Evolutionary conservation across 2,797 vertebrate species (phyloP).

Genomic region (Peromyscus attwateri): DNA sequence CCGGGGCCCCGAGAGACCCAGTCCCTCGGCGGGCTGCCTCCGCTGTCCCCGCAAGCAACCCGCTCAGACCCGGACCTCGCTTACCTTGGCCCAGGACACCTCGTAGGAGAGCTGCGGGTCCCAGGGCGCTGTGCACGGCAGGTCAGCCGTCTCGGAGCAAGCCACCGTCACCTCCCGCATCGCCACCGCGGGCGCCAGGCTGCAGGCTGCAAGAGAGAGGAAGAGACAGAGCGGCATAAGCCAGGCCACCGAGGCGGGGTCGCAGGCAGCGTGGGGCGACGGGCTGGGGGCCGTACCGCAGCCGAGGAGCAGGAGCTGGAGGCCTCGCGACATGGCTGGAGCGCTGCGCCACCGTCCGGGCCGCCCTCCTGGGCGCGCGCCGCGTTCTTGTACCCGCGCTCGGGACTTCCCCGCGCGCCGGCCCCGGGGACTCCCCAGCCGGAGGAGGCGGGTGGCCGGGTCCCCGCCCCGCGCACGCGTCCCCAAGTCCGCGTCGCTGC

Average conservation of each 20-base stretch:
- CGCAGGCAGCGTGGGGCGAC: background rate
- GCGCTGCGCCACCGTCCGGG: conserved; percentile 50
- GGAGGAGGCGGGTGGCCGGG: background rate
- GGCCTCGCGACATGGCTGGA: conserved; percentile 68
- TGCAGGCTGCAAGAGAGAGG: conserved; percentile 85
- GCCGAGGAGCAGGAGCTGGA: conserved; percentile 83
- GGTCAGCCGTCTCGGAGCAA: conserved; percentile 84
- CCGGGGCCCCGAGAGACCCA: background rate
- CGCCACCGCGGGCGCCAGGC: conserved; percentile 73
- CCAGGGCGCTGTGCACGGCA: conserved; percentile 84
- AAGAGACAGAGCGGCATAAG: conserved; percentile 3
- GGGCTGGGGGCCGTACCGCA: conserved; percentile 81
- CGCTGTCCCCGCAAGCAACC: background rate
- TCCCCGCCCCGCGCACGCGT: background rate
- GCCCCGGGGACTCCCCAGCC: conserved; percentile 71
- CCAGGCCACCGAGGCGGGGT: background rate
- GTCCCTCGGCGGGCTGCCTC: fast-evolving
- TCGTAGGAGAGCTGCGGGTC: conserved; percentile 77
- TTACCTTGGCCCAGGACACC: conserved; percentile 87
- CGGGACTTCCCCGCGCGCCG: conserved; percentile 72
- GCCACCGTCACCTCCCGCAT: conserved; percentile 80
- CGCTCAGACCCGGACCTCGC: background rate
- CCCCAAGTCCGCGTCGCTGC: background rate
- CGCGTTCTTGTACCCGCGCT: conserved; percentile 43
- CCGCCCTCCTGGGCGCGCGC: conserved; percentile 19